Base-by-base conservation (phyloP, 2,888 invertebrate genomes). In the Macropis europaea region DNA sequence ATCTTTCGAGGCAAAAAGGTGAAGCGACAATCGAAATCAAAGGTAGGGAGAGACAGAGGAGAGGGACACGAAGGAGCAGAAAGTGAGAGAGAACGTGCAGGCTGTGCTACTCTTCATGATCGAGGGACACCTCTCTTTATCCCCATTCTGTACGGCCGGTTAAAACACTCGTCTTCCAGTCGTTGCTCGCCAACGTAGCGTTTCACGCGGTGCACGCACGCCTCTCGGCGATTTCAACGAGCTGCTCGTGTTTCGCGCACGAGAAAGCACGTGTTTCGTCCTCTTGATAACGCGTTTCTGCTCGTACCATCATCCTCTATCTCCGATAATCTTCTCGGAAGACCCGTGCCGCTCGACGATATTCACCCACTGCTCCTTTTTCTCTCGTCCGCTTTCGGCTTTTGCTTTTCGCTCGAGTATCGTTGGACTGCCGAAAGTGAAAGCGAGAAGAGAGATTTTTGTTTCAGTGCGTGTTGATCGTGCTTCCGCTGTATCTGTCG, bases 151-250 rank as follows among this genome's bases (percentile, higher is more conserved):
- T 73, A 68, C 66, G 73, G 72, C 69, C 64, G 74, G 69, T 72
- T 74, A 73, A 82, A 79, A 80, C 73, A 77, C 66, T 77, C 75
- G 77, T 84, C 85, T 84, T 86, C 87, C 88, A 88, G 88, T 88
- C 83, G 85, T 84, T 82, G 84, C 82, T 88, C 83, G 84, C 80
- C 85, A 82, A 84, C 81, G 82, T 82, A 82, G 81, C 84, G 81
- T 82, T 81, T 77, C 82, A 80, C 73, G 79, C 67, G 52, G 45
- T 36, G 13, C 22, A 42, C 74, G 50, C 32, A 26, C 62, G 47
- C 40, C 28, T 60, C 63, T 47, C 50, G 54, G 22, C 42, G 45
- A 77, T 60, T 52, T 64, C 52, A 28, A 22, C 45, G 53, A 45
- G 30, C 48, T 30, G 24, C 40, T 42, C 52, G 47, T 36, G 38